Percentiles rank a stretch among this genome's conserved stretches.
These are phyloP conservation scores for Lophotriccus pileatus DNA, from an alignment of 2,797 vertebrate genomes.

Conservation along the genomic window DNA sequence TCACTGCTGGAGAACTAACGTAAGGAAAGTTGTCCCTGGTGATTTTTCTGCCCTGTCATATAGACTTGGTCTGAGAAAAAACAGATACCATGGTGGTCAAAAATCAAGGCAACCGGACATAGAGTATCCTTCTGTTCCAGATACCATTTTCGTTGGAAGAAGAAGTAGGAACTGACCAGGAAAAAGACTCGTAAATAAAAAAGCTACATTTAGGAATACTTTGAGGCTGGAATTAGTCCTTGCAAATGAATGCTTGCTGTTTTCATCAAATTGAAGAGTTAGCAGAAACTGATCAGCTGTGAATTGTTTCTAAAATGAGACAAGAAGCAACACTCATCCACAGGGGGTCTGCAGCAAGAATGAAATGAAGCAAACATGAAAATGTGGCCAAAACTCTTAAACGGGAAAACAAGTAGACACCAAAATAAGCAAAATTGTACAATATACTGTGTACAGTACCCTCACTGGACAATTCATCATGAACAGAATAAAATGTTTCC, in stretches of 20 bases:
- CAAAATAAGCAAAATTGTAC: constrained; percentile 10
- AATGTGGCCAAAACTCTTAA: neutral
- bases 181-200: neutral
- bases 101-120: neutral
- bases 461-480: neutral
- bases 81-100: neutral
- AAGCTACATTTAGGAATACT: neutral
- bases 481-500: neutral
- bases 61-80: neutral
- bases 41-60: neutral
- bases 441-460: neutral
- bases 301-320: constrained; percentile 43
- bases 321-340: neutral
- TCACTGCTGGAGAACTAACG: neutral
- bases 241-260: neutral
- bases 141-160: neutral
- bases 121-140: neutral
- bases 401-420: neutral
- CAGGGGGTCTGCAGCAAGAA: neutral
- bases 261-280: neutral
- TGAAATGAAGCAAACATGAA: neutral
- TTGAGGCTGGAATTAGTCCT: neutral
- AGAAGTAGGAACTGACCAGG: neutral
- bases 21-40: neutral
- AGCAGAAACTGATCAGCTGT: constrained; percentile 7